Base-by-base conservation (phyloP, 2,888 invertebrate genomes). In the Tenthredo mesomela region DNA sequence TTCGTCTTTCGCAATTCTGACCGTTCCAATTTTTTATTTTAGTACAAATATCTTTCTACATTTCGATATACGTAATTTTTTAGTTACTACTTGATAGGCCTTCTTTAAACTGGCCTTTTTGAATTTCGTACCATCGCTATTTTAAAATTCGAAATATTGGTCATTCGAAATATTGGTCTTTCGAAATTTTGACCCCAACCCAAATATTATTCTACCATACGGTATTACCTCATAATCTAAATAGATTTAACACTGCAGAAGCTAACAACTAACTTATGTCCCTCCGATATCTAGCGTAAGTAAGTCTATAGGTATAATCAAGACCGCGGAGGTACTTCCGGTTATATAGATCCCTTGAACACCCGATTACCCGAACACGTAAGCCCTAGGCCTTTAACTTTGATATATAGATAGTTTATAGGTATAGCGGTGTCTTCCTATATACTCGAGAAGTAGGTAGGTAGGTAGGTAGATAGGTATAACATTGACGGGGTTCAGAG, bases 271-370 rank as follows among this genome's bases (percentile, higher is more conserved):
- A 12, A 21, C 25, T 61, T 25, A 61, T 25, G n/a, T 18, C 12
- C 40, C 15, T n/a, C 9, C 70, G 15, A 47, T 47, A 47, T 47
- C 47, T 47, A 47, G 12, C 47, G 70, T n/a, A 37, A 12, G 12
- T 70, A n/a, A 1, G 70, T n/a, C n/a, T 33, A 67, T 33, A 29
- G 29, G 29, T 33, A 33, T 15, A 29, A 33, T 40, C 37, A 15
- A 70, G 9, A n/a, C 33, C 33, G 70, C n/a, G 37, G 15, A 70
- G 70, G 37, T 4, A 73, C 73, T 73, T 73, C 73, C 73, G 73
- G 73, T 54, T 77, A 77, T 77, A 29, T 77, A 25, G 77, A 77
- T 77, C 77, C 77, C 77, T 73, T 29, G 77, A 54, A 77, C 77
- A 54, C 50, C 18, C 77, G 54, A 75, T 77, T 54, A 37, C 37